Evolutionary conservation across 2,113 vertebrate species (phyloP).

Genomic region (Mus musculus): GRCm39 chr5:43524501-43525000

Average conservation of each 20-base stretch:
- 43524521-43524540: not conserved
- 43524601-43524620: not conserved
- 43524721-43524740: not conserved
- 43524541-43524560: not conserved
- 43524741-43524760: not conserved
- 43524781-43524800: not conserved
- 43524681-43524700: not conserved
- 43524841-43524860: not conserved
- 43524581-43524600: not conserved
- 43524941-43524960: not conserved
- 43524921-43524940: not conserved
- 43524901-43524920: not conserved
- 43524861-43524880: not conserved
- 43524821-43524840: not conserved
- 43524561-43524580: not conserved
- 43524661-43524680: not conserved
- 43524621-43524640: not conserved
- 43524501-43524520: not conserved
- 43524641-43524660: not conserved
- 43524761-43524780: not conserved
- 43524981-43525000: not conserved
- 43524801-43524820: not conserved
- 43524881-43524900: not conserved
- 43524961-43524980: not conserved
- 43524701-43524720: not conserved